phyloP scores from a whole-genome alignment of 2,888 invertebrate genomes.

The Chirona hameri region DNA sequence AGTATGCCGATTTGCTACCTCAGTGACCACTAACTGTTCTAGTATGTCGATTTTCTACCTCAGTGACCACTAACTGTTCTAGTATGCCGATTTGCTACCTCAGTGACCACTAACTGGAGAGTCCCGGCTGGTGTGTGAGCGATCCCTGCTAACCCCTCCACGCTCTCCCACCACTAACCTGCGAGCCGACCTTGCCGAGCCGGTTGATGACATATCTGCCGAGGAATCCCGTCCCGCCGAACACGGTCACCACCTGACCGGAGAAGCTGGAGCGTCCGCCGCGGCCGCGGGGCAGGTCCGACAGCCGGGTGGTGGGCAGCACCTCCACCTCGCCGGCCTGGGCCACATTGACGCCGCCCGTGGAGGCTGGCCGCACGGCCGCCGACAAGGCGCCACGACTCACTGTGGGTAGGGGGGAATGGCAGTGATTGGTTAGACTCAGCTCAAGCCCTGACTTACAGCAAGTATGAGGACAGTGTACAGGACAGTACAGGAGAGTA shows the following conservation, averaged over 20 bases:
- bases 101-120: background rate
- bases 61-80: too few species aligned
- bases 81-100: background rate
- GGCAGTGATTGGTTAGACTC: background rate
- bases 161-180: constrained; percentile 53
- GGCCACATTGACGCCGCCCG: background rate
- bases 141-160: background rate
- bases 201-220: constrained; percentile 84
- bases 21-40: too few species aligned
- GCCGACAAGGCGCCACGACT: background rate
- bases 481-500: too few species aligned
- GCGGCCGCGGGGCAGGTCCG: constrained; percentile 70
- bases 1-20: too few species aligned
- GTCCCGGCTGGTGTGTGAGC: background rate
- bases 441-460: too few species aligned
- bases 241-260: constrained; percentile 96
- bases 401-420: background rate
- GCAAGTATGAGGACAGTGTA: too few species aligned
- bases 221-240: constrained; percentile 85
- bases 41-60: too few species aligned
- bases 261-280: constrained; percentile 95
- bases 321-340: constrained; percentile 36
- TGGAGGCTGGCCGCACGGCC: background rate
- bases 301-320: constrained; percentile 36
- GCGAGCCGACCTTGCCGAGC: constrained; percentile 80